A percentile compares a stretch with the other conserved stretches of the same genome.
Conservation (phyloP, 2,113 vertebrate genomes). For the Sminthopsis crassicaudata region DNA sequence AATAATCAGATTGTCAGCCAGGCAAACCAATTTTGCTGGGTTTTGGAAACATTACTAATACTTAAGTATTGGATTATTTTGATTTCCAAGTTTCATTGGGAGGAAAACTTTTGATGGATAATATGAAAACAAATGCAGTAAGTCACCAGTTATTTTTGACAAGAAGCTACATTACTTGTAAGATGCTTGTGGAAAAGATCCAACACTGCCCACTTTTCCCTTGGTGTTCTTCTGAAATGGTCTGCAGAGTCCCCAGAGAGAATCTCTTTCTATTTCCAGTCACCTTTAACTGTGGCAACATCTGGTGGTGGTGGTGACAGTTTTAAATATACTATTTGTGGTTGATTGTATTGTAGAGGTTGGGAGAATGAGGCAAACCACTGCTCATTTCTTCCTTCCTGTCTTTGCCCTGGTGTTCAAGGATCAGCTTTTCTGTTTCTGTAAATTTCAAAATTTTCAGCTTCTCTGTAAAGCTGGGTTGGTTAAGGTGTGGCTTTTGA, state of each 20-base stretch:
- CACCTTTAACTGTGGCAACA: slow-evolving; percentile 42
- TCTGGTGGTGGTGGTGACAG: not conserved
- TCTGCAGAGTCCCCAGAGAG: not conserved
- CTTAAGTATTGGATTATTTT: slow-evolving; percentile 27
- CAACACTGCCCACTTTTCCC: not conserved
- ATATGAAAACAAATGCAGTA: not conserved
- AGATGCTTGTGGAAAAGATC: not conserved
- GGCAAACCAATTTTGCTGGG: slow-evolving; percentile 7
- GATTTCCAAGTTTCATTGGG: not conserved
- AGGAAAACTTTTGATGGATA: not conserved
- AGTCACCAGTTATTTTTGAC: not conserved
- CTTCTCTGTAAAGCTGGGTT: not conserved
- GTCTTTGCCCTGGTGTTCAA: slow-evolving; percentile 19
- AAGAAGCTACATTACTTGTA: not conserved
- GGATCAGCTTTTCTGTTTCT: slow-evolving; percentile 2
- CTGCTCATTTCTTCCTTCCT: slow-evolving; percentile 60
- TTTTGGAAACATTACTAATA: slow-evolving; percentile 12
- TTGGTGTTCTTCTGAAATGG: slow-evolving; percentile 26
- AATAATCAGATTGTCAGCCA: slow-evolving; percentile 29
- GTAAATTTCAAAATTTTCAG: not conserved
- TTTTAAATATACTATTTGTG: slow-evolving; percentile 50
- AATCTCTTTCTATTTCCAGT: slow-evolving; percentile 9
- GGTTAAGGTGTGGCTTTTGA: slow-evolving; percentile 27
- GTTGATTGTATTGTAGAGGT: slow-evolving; percentile 19
- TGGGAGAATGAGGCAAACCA: not conserved